These are phyloP conservation scores for Galeopterus variegatus DNA, from an alignment of 2,113 vertebrate species.

Conservation along the genomic window DNA sequence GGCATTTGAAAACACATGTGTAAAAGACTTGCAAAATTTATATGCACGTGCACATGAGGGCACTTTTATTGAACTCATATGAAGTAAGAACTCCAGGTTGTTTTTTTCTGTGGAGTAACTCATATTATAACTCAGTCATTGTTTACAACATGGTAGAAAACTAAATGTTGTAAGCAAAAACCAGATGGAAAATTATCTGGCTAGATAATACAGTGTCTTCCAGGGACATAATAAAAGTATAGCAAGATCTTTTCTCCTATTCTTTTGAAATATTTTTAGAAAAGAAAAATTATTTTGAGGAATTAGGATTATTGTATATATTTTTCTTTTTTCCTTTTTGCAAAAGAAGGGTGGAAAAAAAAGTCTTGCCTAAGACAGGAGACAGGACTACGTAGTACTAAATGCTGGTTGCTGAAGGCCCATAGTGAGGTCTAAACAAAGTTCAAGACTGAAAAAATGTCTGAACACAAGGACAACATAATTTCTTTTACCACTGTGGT, in stretches of 20 bases:
- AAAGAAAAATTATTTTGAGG: slow-evolving; percentile 74
- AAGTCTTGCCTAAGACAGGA: slow-evolving; percentile 64
- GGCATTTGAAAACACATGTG: slow-evolving; percentile 82
- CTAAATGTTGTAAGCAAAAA: slow-evolving; percentile 51
- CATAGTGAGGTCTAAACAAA: slow-evolving; percentile 79
- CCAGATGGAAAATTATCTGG: slow-evolving; percentile 66
- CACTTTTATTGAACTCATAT: slow-evolving; percentile 80
- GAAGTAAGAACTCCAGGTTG: slow-evolving; percentile 72
- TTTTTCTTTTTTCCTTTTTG: not conserved
- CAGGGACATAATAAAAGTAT: slow-evolving; percentile 32
- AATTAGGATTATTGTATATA: not conserved
- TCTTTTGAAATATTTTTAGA: slow-evolving; percentile 72
- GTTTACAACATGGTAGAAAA: slow-evolving; percentile 40
- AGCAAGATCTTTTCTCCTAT: not conserved
- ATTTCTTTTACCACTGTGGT: slow-evolving; percentile 76
- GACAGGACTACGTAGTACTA: slow-evolving; percentile 63
- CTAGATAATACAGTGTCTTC: slow-evolving; percentile 56
- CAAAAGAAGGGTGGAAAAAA: not conserved
- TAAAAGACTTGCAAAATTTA: slow-evolving; percentile 69
- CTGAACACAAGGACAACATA: slow-evolving; percentile 74
- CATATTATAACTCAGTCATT: slow-evolving; percentile 71
- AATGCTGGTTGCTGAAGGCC: slow-evolving; percentile 77
- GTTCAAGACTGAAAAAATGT: slow-evolving; percentile 85
- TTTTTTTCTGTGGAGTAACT: slow-evolving; percentile 69
- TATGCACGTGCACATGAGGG: not conserved